A percentile compares a stretch with the other conserved stretches of the same genome.
phyloP scores from a whole-genome alignment of 1,140 invertebrate genomes.

The Aphelinus certus region DNA sequence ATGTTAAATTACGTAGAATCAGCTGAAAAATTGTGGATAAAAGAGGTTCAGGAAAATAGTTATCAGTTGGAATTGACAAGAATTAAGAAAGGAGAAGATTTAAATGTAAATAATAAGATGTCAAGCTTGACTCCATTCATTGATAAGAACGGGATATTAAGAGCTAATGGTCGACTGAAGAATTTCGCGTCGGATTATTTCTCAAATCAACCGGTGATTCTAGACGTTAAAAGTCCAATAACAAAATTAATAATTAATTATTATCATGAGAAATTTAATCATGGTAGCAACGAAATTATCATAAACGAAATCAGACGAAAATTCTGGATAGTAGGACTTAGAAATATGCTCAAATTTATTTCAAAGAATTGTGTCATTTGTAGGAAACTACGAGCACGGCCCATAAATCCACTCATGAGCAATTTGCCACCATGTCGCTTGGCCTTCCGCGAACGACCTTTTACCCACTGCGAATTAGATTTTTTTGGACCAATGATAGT shows the following conservation, averaged over 20 bases:
- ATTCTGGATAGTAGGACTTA: conserved; percentile 40
- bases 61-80: too few species aligned
- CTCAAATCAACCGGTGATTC: conserved; percentile 16
- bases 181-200: too few species aligned
- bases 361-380: neutral
- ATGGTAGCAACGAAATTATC: conserved; percentile 39
- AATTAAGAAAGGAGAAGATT: too few species aligned
- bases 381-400: neutral
- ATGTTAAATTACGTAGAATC: too few species aligned
- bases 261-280: conserved; percentile 37
- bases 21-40: too few species aligned
- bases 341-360: conserved; percentile 31
- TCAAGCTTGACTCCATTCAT: too few species aligned
- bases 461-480: conserved; percentile 46
- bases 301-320: too few species aligned
- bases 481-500: conserved; percentile 50
- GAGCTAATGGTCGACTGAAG: too few species aligned
- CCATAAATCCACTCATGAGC: conserved; percentile 40
- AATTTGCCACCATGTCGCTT: conserved; percentile 43
- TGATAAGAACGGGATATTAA: too few species aligned
- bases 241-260: conserved; percentile 21
- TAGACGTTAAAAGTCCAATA: conserved; percentile 9
- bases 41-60: too few species aligned
- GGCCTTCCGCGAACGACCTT: conserved; percentile 41
- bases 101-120: too few species aligned